These are phyloP conservation scores for Bursaphelenchus mucronatus DNA, from an alignment of 1,140 invertebrate genomes.

Conservation along the genomic window DNA sequence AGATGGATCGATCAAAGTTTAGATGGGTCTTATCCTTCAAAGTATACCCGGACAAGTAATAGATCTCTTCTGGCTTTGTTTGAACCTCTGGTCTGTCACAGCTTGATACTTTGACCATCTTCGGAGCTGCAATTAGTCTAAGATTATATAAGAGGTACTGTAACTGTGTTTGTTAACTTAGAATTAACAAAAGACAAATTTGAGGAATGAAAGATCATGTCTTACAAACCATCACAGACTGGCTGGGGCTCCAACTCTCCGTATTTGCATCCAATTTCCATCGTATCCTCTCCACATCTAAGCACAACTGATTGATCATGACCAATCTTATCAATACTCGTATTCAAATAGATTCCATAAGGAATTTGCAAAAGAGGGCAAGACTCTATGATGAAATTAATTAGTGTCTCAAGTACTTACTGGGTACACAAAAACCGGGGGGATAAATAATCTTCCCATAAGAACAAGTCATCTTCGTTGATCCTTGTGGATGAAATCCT, in stretches of 20 bases:
- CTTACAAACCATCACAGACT: conserved; percentile 5
- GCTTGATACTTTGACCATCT: conserved; percentile 15
- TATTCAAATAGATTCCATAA: no score
- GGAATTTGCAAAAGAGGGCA: no score
- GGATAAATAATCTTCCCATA: conserved; percentile 32
- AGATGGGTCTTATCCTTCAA: conserved; percentile 17
- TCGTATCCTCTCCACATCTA: neutral
- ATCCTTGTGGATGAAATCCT: conserved; percentile 38
- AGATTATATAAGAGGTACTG: conserved; percentile 4
- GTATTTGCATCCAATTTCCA: conserved; percentile 7
- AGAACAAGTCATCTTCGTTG: conserved; percentile 33
- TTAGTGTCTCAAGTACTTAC: conserved; percentile 26
- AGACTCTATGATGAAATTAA: neutral
- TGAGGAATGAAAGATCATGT: neutral
- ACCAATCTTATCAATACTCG: no score
- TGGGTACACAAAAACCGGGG: conserved; percentile 34
- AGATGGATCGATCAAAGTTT: conserved; percentile 10
- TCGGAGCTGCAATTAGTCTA: neutral
- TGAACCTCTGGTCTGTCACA: neutral
- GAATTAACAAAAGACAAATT: neutral
- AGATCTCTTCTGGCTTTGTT: conserved; percentile 10
- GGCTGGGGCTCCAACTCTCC: conserved; percentile 8
- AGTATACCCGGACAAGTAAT: conserved; percentile 13
- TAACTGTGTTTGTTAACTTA: conserved; percentile 6
- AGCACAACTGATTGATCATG: no score